Conservation (phyloP, 1,140 invertebrate genomes). For the Campoletis sonorensis region DNA sequence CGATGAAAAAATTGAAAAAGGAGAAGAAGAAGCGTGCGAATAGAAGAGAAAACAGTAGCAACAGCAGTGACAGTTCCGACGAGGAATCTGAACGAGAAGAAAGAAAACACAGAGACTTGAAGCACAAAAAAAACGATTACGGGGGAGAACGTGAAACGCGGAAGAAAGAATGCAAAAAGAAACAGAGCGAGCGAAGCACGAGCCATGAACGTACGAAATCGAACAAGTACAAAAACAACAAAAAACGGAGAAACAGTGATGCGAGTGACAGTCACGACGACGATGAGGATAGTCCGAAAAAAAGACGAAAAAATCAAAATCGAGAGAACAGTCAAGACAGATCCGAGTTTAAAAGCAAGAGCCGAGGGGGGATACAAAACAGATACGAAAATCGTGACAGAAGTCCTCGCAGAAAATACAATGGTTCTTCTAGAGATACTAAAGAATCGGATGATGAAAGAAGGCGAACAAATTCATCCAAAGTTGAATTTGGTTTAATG, state of each 20-base stretch:
- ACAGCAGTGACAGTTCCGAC: slow-evolving; percentile 44
- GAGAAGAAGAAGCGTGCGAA: slow-evolving; percentile 56
- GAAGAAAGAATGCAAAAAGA: slow-evolving; percentile 34
- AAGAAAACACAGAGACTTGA: slow-evolving; percentile 30
- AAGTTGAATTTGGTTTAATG: slow-evolving; percentile 71
- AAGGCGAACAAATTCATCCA: slow-evolving; percentile 3
- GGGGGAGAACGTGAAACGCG: slow-evolving; percentile 29
- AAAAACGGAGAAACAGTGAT: slow-evolving; percentile 52
- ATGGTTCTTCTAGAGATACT: slow-evolving; percentile 41
- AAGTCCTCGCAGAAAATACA: slow-evolving; percentile 19
- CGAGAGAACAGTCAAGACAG: neutral
- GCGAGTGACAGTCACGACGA: slow-evolving; percentile 52
- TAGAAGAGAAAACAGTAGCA: slow-evolving; percentile 46
- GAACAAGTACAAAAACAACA: slow-evolving; percentile 53
- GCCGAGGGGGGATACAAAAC: slow-evolving; percentile 29
- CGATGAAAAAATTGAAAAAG: slow-evolving; percentile 67
- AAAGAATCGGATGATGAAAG: slow-evolving; percentile 39
- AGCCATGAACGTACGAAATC: slow-evolving; percentile 48
- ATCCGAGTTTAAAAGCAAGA: slow-evolving; percentile 19
- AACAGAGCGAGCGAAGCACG: slow-evolving; percentile 25
- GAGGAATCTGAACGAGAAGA: slow-evolving; percentile 51
- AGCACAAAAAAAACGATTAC: slow-evolving; percentile 49
- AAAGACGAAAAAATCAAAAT: slow-evolving; percentile 48
- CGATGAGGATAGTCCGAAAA: slow-evolving; percentile 40
- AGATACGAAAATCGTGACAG: slow-evolving; percentile 30